Percentiles rank a stretch among this genome's conserved stretches.
Conservation (phyloP, 2,797 vertebrate species). For the Florisuga fusca region DNA sequence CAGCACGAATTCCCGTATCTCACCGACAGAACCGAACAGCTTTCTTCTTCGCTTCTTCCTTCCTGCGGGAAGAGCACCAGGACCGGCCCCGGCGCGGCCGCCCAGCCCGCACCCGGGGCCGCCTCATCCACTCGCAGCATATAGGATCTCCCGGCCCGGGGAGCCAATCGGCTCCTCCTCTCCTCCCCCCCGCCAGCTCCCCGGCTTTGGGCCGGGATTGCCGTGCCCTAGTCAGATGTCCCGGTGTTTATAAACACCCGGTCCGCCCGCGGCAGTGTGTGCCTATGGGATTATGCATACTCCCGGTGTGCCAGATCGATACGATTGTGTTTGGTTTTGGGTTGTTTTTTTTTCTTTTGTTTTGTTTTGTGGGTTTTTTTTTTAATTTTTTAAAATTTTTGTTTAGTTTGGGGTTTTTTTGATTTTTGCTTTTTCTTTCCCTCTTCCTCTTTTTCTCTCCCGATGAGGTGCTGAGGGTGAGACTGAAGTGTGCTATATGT, state of each 20-base stretch:
- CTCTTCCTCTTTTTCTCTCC: neutral
- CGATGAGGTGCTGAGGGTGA: fast-evolving
- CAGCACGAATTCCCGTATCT: neutral
- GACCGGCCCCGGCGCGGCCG: neutral
- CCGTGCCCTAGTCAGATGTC: neutral
- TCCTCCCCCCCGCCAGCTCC: neutral
- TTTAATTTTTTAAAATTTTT: too few species aligned
- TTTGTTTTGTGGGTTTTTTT: too few species aligned
- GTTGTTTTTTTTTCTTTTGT: too few species aligned
- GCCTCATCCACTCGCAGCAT: neutral
- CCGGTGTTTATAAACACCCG: neutral
- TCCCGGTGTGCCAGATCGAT: neutral
- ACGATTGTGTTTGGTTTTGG: too few species aligned
- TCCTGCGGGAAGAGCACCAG: neutral
- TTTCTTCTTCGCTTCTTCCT: neutral
- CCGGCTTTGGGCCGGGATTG: fast-evolving
- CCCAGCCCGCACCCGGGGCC: neutral
- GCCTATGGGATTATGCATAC: neutral
- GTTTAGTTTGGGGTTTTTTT: too few species aligned
- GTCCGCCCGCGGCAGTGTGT: neutral
- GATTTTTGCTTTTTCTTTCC: too few species aligned
- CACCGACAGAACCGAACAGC: neutral
- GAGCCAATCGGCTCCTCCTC: neutral
- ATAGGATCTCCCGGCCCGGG: neutral
- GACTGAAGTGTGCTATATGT: fast-evolving